A percentile compares a stretch with the other conserved stretches of the same genome.
Evolutionary conservation across 2,113 vertebrate genomes (phyloP).

Genomic region (Nannospalax galili): DNA sequence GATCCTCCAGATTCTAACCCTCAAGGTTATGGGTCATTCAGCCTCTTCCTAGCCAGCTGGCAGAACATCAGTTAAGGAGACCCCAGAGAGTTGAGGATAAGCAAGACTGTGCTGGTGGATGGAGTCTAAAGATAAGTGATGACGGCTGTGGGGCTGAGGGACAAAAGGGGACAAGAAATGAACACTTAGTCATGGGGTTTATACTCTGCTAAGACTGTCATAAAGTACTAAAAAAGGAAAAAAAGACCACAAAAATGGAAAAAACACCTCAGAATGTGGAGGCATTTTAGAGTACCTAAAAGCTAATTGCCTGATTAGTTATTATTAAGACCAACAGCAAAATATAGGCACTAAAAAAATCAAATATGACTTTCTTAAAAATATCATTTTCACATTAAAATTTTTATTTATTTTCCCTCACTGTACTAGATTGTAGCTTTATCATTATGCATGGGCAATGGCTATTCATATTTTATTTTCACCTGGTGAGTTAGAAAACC

Average conservation of each 20-base stretch:
- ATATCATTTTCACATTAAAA: constrained; percentile 35
- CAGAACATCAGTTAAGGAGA: not conserved
- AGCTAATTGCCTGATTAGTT: constrained; percentile 20
- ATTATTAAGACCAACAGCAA: constrained; percentile 41
- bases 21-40: not conserved
- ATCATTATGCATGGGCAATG: not conserved
- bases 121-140: not conserved
- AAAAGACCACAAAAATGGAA: constrained; percentile 12
- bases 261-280: not conserved
- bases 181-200: not conserved
- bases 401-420: not conserved
- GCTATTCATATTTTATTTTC: constrained; percentile 59
- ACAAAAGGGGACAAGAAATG: not conserved
- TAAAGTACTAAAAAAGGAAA: constrained; percentile 35
- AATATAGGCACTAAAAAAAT: not conserved
- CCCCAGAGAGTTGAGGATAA: not conserved
- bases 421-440: not conserved
- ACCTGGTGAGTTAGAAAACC: not conserved
- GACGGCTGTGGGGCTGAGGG: not conserved
- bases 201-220: not conserved
- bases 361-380: constrained; percentile 20
- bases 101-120: not conserved
- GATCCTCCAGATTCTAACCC: not conserved
- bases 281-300: constrained; percentile 4
- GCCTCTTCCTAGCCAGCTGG: not conserved